Conservation (phyloP, 92 coral and sea anemone genomes). For the Zoanthus sociatus region DNA sequence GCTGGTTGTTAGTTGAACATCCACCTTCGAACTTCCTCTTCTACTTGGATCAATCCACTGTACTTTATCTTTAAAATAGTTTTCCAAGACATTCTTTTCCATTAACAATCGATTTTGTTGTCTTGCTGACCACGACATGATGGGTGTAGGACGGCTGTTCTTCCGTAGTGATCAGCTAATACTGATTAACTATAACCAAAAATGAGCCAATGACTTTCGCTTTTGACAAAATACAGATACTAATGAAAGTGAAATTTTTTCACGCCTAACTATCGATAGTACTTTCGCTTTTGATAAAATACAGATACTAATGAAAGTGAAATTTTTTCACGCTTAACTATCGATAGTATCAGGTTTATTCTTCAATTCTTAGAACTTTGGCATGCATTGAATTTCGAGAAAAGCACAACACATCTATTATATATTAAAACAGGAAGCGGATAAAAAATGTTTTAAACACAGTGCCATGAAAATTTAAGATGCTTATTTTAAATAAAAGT, state of each 20-base stretch:
- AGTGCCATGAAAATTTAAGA: not conserved
- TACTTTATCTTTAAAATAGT: constrained; percentile 40
- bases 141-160: not conserved
- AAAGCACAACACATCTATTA: too few relatives aligned
- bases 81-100: constrained; percentile 44
- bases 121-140: constrained; percentile 52
- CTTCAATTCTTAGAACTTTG: not conserved
- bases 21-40: constrained; percentile 44
- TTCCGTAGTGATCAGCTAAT: not conserved
- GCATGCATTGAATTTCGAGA: too few relatives aligned
- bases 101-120: constrained; percentile 47
- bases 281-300: too few relatives aligned
- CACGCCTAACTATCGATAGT: too few relatives aligned
- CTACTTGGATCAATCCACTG: constrained; percentile 26
- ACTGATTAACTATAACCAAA: not conserved
- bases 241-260: too few relatives aligned
- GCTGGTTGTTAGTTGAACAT: constrained; percentile 61
- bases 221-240: too few relatives aligned
- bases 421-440: too few relatives aligned
- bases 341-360: too few relatives aligned
- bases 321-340: too few relatives aligned
- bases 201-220: too few relatives aligned
- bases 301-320: too few relatives aligned
- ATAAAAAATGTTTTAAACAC: not conserved
- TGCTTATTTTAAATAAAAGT: too few relatives aligned